phyloP scores from a whole-genome alignment of 2,113 vertebrate genomes.

The Seriola aureovittata region DNA sequence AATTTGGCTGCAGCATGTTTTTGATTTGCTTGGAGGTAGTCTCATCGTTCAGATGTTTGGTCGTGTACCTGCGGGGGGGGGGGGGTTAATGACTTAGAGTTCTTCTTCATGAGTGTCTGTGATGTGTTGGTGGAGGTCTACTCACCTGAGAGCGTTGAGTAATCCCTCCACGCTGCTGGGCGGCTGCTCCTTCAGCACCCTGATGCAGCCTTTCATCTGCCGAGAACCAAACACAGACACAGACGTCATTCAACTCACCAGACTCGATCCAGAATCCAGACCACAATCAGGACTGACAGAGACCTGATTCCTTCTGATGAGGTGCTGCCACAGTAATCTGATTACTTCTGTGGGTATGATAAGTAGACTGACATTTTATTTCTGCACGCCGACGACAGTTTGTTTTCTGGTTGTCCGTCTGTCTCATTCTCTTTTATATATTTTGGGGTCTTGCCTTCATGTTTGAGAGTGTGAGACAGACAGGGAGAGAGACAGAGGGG shows the following conservation, averaged over 20 bases:
- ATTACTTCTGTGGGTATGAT: too few relatives aligned
- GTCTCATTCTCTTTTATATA: too few relatives aligned
- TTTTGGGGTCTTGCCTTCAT: too few relatives aligned
- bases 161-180: conserved; percentile 76
- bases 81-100: not conserved
- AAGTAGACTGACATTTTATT: too few relatives aligned
- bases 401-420: too few relatives aligned
- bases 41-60: conserved; percentile 99
- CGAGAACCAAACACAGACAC: not conserved
- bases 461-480: too few relatives aligned
- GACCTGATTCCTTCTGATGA: too few relatives aligned
- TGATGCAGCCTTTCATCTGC: conserved; percentile 79
- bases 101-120: not conserved
- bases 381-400: too few relatives aligned
- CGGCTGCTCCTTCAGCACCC: conserved; percentile 76
- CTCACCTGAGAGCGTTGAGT: conserved; percentile 77
- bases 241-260: not conserved
- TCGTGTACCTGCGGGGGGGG: conserved; percentile 91
- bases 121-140: not conserved
- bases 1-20: conserved; percentile 91
- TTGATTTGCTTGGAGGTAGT: conserved; percentile 99
- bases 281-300: too few relatives aligned
- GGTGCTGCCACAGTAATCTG: too few relatives aligned
- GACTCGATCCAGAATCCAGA: too few relatives aligned
- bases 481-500: too few relatives aligned